phyloP scores from a whole-genome alignment of 2,888 invertebrate species.

The Agrilus cyanescens region DNA sequence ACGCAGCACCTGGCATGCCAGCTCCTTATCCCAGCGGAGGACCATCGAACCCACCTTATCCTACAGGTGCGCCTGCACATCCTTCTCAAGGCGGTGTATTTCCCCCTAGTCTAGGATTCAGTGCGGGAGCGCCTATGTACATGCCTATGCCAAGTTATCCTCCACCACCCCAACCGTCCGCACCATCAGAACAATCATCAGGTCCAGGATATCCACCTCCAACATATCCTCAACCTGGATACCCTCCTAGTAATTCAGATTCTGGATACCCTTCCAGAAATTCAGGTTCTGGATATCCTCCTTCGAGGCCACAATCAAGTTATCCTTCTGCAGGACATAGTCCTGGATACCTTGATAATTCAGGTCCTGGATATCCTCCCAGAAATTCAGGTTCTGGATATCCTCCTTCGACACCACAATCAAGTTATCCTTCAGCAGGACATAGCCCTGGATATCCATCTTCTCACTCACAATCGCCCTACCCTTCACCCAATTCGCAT shows the following conservation, averaged over 20 bases:
- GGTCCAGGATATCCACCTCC: slow-evolving; percentile 7
- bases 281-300: slow-evolving; percentile 25
- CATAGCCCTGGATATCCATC: neutral
- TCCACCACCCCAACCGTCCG: slow-evolving; percentile 25
- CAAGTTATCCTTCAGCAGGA: slow-evolving; percentile 12
- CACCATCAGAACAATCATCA: slow-evolving; percentile 12
- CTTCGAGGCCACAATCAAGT: slow-evolving; percentile 5
- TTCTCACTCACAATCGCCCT: slow-evolving; percentile 1
- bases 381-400: slow-evolving; percentile 5
- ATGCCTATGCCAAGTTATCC: slow-evolving; percentile 39
- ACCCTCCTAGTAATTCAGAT: slow-evolving; percentile 5
- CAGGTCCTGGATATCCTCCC: slow-evolving; percentile 14
- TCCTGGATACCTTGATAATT: neutral
- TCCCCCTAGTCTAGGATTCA: slow-evolving; percentile 40
- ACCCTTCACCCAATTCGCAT: neutral
- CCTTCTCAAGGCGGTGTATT: slow-evolving; percentile 24
- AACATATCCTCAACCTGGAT: slow-evolving; percentile 24
- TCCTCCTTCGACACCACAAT: slow-evolving; percentile 10
- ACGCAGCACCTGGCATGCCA: slow-evolving; percentile 9
- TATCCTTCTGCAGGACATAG: slow-evolving; percentile 8
- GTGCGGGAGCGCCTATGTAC: slow-evolving; percentile 31
- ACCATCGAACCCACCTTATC: slow-evolving; percentile 36
- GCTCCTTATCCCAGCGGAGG: slow-evolving; percentile 20
- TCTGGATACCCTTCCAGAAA: slow-evolving; percentile 33
- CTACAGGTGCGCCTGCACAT: slow-evolving; percentile 28